These are phyloP conservation scores for Deilephila elpenor DNA, from an alignment of 2,888 invertebrate genomes.

Conservation along the genomic window DNA sequence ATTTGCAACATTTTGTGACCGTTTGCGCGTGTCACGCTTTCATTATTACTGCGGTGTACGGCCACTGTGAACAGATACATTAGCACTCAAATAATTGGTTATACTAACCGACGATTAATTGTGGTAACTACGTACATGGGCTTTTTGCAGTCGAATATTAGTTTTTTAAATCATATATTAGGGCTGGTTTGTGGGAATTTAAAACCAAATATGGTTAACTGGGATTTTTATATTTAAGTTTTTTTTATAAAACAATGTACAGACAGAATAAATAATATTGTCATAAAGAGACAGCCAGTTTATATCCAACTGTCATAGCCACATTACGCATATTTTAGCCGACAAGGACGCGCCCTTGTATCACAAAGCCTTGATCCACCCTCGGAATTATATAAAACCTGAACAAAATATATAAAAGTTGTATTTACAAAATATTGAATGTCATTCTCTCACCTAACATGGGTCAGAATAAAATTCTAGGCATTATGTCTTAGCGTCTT, in stretches of 20 bases:
- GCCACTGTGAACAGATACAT: background rate
- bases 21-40: slow-evolving; percentile 18
- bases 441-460: background rate
- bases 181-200: background rate
- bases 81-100: slow-evolving; percentile 10
- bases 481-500: background rate
- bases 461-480: background rate
- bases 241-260: background rate
- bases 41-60: slow-evolving; percentile 2
- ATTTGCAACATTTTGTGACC: slow-evolving; percentile 4
- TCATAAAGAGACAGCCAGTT: background rate
- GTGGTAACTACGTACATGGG: background rate
- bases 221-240: background rate
- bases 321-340: background rate
- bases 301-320: background rate
- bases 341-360: background rate
- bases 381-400: background rate
- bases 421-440: background rate
- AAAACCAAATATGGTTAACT: background rate
- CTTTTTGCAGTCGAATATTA: too few relatives aligned
- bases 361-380: background rate
- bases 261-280: background rate
- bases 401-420: background rate
- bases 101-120: background rate
- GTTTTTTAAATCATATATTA: too few relatives aligned